phyloP scores from a whole-genome alignment of 2,888 invertebrate species.

The Lithosia quadra region DNA sequence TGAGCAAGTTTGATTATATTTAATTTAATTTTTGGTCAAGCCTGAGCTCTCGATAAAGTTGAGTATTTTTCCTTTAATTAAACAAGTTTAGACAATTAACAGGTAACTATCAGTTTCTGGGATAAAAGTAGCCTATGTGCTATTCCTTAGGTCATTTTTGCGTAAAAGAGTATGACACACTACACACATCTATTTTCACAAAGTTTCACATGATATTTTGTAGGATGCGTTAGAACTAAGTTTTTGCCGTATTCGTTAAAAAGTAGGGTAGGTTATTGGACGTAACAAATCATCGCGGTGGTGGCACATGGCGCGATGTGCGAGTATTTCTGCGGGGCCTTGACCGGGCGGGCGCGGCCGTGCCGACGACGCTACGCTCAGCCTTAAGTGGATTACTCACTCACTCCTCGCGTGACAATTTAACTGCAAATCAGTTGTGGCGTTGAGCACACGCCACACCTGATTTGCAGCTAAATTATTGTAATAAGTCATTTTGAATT shows the following conservation, averaged over 20 bases:
- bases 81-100: too few species aligned
- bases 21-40: too few species aligned
- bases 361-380: constrained; percentile 25
- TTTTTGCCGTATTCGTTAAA: background rate
- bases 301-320: background rate
- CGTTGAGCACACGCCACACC: constrained; percentile 13
- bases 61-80: too few species aligned
- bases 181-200: background rate
- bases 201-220: background rate
- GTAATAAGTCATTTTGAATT: background rate
- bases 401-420: constrained; percentile 25
- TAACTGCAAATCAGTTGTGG: constrained; percentile 41
- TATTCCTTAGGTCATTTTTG: too few species aligned
- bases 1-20: too few species aligned
- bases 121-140: too few species aligned
- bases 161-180: too few species aligned
- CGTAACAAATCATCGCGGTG: background rate
- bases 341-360: constrained; percentile 44
- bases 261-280: background rate
- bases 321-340: constrained; percentile 50
- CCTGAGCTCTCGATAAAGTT: too few species aligned
- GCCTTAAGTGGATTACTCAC: constrained; percentile 36
- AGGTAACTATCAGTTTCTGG: too few species aligned
- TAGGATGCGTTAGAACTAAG: background rate
- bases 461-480: background rate